These are phyloP conservation scores for Cryptus armator DNA, from an alignment of 2,888 invertebrate species.

Conservation along the genomic window DNA sequence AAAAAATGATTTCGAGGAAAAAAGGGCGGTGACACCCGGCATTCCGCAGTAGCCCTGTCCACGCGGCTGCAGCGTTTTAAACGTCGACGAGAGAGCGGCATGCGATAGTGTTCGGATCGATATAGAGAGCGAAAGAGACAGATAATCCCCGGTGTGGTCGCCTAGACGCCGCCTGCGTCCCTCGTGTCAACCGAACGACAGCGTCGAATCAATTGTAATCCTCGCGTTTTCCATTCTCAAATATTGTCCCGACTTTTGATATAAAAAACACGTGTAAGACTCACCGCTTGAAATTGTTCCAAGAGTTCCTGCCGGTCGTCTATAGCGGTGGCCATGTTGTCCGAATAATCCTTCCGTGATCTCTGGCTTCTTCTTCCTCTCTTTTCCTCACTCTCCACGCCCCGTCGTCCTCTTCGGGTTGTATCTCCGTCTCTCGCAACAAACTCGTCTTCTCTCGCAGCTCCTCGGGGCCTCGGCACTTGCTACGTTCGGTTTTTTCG, in stretches of 20 bases:
- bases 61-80: slow-evolving; percentile 69
- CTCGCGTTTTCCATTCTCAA: background rate
- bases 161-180: background rate
- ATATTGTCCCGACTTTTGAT: background rate
- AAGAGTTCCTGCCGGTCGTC: slow-evolving; percentile 84
- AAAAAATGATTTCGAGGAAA: slow-evolving; percentile 36
- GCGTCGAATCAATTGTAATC: slow-evolving; percentile 1
- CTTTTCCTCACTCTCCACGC: slow-evolving; percentile 34
- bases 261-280: slow-evolving; percentile 62
- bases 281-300: slow-evolving; percentile 83
- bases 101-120: slow-evolving; percentile 66
- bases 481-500: background rate
- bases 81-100: slow-evolving; percentile 61
- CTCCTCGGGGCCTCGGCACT: background rate
- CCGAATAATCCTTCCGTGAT: slow-evolving; percentile 78
- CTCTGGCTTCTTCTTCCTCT: slow-evolving; percentile 62
- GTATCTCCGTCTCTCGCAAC: background rate
- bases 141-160: background rate
- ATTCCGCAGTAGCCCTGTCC: slow-evolving; percentile 62
- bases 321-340: slow-evolving; percentile 84
- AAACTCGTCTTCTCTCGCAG: background rate
- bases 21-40: slow-evolving; percentile 69
- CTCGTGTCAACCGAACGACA: slow-evolving; percentile 17
- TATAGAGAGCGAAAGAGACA: slow-evolving; percentile 55
- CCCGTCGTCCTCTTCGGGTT: background rate